Percentiles rank a stretch among this genome's conserved stretches.
Conservation (phyloP, 2,888 invertebrate species). For the Ephialtes manifestator region DNA sequence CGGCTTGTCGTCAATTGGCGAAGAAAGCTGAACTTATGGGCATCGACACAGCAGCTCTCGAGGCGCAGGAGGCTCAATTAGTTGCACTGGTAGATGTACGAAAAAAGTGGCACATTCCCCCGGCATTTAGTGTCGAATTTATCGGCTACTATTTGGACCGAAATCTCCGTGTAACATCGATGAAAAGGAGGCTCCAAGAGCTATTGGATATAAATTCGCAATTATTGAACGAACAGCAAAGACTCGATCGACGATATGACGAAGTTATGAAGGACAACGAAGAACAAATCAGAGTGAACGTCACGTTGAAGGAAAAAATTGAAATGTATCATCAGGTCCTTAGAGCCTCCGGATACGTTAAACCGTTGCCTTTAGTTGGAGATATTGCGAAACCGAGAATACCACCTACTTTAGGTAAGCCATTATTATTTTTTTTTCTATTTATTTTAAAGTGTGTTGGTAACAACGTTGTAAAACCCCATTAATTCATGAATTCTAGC, state of each 20-base stretch:
- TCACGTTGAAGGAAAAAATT: slow-evolving; percentile 88
- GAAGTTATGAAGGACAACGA: slow-evolving; percentile 90
- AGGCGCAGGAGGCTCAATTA: slow-evolving; percentile 94
- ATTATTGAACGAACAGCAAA: slow-evolving; percentile 92
- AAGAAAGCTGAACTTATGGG: slow-evolving; percentile 97
- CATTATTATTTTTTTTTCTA: slow-evolving; percentile 32
- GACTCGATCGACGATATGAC: slow-evolving; percentile 92
- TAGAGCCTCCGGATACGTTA: slow-evolving; percentile 80
- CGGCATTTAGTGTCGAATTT: slow-evolving; percentile 97
- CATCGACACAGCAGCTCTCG: slow-evolving; percentile 93
- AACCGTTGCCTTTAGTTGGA: slow-evolving; percentile 80
- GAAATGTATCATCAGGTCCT: slow-evolving; percentile 83
- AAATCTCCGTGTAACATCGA: slow-evolving; percentile 92
- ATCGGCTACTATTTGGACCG: slow-evolving; percentile 97
- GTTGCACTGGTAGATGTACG: slow-evolving; percentile 94
- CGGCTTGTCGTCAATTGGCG: slow-evolving; percentile 93
- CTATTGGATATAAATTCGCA: slow-evolving; percentile 91
- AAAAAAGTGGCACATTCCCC: slow-evolving; percentile 97
- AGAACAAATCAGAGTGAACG: slow-evolving; percentile 89
- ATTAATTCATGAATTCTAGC: too few species aligned
- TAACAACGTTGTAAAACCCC: too few species aligned
- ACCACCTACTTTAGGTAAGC: slow-evolving; percentile 80
- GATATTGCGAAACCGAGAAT: slow-evolving; percentile 82
- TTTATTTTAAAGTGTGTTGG: background rate
- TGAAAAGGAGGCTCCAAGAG: slow-evolving; percentile 92